phyloP scores from a whole-genome alignment of 2,113 vertebrate genomes.

The Brachypodius melanocephalos region DNA sequence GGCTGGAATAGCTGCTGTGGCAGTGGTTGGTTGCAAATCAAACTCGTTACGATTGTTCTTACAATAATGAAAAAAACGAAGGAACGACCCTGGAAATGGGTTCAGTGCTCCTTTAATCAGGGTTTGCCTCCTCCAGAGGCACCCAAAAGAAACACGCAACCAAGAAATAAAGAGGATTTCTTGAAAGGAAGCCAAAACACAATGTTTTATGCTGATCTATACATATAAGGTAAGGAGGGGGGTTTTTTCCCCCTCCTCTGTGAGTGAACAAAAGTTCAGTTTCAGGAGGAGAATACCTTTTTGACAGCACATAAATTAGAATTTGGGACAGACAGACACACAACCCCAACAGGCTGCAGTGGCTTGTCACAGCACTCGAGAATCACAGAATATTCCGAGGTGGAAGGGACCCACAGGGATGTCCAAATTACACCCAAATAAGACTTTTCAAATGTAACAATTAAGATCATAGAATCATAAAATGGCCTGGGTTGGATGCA shows the following conservation, averaged over 20 bases:
- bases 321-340: not conserved
- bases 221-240: not conserved
- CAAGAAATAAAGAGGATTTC: not conserved
- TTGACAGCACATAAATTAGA: not conserved
- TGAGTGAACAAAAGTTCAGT: not conserved
- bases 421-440: not conserved
- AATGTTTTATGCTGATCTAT: not conserved
- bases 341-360: not conserved
- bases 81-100: not conserved
- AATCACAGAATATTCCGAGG: not conserved
- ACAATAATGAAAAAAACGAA: slow-evolving; percentile 2
- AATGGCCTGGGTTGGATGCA: not conserved
- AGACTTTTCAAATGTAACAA: not conserved
- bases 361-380: not conserved
- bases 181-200: not conserved
- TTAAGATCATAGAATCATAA: not conserved
- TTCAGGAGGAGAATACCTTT: not conserved
- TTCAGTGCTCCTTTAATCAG: not conserved
- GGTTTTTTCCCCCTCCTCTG: not conserved
- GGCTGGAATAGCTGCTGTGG: slow-evolving; percentile 36
- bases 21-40: slow-evolving; percentile 26
- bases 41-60: slow-evolving; percentile 22
- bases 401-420: not conserved
- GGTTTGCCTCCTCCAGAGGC: not conserved
- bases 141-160: not conserved